Conservation (phyloP, 2,888 invertebrate species). For the Nomada goodeniana region DNA sequence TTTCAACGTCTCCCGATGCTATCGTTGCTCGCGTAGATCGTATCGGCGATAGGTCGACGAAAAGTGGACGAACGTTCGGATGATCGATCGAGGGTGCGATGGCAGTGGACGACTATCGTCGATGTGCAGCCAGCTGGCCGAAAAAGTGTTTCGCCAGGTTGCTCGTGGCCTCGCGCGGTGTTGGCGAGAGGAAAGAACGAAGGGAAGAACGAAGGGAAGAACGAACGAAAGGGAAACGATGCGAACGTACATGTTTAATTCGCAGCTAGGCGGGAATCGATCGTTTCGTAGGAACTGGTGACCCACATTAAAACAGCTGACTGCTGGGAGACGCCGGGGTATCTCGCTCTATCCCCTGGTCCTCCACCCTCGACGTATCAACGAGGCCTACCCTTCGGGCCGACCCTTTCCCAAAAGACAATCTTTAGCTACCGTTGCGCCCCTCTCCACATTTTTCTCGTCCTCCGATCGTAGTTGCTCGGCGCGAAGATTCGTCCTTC, state of each 20-base stretch:
- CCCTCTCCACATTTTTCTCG: conserved; percentile 32
- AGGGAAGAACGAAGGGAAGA: not conserved
- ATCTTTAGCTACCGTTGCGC: conserved; percentile 13
- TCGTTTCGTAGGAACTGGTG: conserved; percentile 74
- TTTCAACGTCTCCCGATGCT: conserved; percentile 34
- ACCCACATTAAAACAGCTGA: conserved; percentile 82
- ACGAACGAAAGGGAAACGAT: not conserved
- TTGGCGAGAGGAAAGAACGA: not conserved
- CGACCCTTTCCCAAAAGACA: conserved; percentile 58
- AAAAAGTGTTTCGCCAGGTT: not conserved
- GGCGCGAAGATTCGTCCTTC: not conserved
- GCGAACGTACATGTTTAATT: conserved; percentile 28
- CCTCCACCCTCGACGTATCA: conserved; percentile 47
- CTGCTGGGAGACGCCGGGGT: conserved; percentile 59
- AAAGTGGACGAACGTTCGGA: conserved; percentile 38
- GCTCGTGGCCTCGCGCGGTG: not conserved
- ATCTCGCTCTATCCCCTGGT: conserved; percentile 63
- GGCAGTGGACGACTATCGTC: not conserved
- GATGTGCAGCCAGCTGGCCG: conserved; percentile 24
- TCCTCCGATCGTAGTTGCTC: not conserved
- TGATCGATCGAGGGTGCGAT: conserved; percentile 45
- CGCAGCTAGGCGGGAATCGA: conserved; percentile 69
- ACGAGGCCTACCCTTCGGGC: conserved; percentile 54
- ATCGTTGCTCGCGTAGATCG: conserved; percentile 42
- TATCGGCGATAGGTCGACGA: conserved; percentile 43